phyloP scores from a whole-genome alignment of 2,888 invertebrate species.

The Hyposoter dolosus region DNA sequence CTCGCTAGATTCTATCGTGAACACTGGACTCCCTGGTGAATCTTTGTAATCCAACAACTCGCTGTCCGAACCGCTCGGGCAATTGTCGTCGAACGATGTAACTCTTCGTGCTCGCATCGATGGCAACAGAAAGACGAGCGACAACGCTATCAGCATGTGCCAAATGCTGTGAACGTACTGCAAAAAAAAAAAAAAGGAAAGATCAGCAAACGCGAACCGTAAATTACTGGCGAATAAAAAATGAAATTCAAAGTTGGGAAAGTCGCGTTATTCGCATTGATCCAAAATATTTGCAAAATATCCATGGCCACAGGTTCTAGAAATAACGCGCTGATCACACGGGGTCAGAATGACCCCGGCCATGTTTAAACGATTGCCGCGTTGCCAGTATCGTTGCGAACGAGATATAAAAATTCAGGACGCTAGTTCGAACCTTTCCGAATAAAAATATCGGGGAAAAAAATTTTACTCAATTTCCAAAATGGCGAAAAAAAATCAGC shows the following conservation, averaged over 20 bases:
- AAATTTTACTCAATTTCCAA: no score
- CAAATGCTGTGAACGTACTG: constrained; percentile 87
- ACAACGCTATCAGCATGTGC: constrained; percentile 87
- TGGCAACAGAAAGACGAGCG: constrained; percentile 87
- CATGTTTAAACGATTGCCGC: no score
- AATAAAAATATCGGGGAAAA: no score
- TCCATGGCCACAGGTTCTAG: no score
- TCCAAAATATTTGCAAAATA: no score
- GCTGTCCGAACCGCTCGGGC: constrained; percentile 72
- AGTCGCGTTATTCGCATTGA: no score
- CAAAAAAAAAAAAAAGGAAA: constrained; percentile 64
- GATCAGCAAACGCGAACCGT: neutral
- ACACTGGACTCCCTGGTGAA: constrained; percentile 75
- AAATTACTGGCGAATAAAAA: neutral
- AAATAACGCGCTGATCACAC: no score
- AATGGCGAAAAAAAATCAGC: no score
- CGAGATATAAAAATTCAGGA: no score
- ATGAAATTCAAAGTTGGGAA: neutral
- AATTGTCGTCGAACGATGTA: constrained; percentile 15
- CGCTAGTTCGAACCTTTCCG: no score
- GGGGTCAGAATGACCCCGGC: no score
- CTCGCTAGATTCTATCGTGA: constrained; percentile 71
- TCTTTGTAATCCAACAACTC: constrained; percentile 77
- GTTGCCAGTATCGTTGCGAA: no score
- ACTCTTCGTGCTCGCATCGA: constrained; percentile 68